Evolutionary conservation across 1,140 invertebrate genomes (phyloP).

Genomic region (Platorchestia sp.): DNA sequence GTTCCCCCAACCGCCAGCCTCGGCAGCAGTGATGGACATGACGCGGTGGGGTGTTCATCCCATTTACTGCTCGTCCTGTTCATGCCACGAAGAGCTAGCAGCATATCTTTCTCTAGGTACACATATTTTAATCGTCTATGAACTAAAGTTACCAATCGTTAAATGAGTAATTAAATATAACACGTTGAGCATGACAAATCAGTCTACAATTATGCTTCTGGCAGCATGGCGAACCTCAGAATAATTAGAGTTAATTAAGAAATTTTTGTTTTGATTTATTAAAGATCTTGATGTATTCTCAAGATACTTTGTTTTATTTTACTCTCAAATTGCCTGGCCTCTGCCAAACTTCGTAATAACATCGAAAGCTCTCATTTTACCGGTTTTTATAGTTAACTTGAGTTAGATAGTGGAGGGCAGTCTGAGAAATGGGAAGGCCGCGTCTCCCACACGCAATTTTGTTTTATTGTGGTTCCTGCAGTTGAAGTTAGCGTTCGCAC

Average conservation of each 20-base stretch:
- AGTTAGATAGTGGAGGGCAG: not conserved
- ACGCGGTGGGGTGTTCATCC: not conserved
- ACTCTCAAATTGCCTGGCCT: not conserved
- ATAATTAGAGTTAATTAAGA: too few relatives aligned
- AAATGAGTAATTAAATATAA: too few relatives aligned
- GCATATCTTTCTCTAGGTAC: not conserved
- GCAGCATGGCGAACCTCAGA: too few relatives aligned
- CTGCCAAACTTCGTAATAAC: not conserved
- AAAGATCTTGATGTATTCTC: too few relatives aligned
- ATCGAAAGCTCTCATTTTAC: not conserved
- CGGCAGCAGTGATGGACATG: not conserved
- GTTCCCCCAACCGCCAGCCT: not conserved
- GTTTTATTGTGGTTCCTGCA: not conserved
- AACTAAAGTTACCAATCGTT: too few relatives aligned
- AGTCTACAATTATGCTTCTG: too few relatives aligned
- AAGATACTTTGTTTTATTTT: too few relatives aligned
- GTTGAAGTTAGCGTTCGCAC: not conserved
- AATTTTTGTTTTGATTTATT: too few relatives aligned
- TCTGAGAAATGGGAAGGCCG: not conserved
- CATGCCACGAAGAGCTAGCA: not conserved
- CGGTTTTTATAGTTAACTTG: not conserved
- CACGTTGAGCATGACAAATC: too few relatives aligned
- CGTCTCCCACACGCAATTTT: not conserved
- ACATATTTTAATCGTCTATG: too few relatives aligned
- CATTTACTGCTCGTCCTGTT: not conserved